Evolutionary conservation across 1,140 invertebrate species (phyloP).

Genomic region (Drosophila triauraria): DNA sequence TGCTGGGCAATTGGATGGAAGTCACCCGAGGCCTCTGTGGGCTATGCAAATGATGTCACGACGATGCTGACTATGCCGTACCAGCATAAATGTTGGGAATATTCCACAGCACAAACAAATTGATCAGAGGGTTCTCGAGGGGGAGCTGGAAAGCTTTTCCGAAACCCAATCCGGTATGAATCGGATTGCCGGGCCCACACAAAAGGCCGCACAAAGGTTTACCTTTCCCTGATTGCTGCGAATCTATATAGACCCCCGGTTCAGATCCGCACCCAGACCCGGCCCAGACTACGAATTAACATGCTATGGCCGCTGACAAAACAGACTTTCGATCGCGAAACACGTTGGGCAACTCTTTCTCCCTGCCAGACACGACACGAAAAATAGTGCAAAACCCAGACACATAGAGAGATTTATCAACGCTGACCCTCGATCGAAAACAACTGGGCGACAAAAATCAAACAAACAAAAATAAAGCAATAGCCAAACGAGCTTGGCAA

Average conservation of each 20-base stretch:
- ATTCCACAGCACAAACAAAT: constrained; percentile 74
- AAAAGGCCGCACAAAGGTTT: constrained; percentile 31
- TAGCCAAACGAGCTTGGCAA: constrained; percentile 52
- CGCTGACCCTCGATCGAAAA: constrained; percentile 53
- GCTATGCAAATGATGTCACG: constrained; percentile 72
- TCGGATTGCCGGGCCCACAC: constrained; percentile 21
- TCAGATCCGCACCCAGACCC: constrained; percentile 8
- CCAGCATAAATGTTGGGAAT: constrained; percentile 72
- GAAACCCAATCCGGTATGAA: constrained; percentile 17
- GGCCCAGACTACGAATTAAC: constrained; percentile 37
- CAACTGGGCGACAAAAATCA: constrained; percentile 12
- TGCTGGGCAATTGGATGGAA: constrained; percentile 28
- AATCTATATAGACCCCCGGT: constrained; percentile 8
- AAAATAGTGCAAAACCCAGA: constrained; percentile 39
- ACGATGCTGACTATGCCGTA: constrained; percentile 23
- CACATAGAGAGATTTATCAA: constrained; percentile 18
- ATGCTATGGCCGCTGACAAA: constrained; percentile 32
- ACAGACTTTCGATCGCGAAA: constrained; percentile 54
- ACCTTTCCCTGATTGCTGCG: constrained; percentile 35
- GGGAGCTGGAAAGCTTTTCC: no score
- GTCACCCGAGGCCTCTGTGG: constrained; percentile 7
- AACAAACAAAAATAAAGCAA: constrained; percentile 29
- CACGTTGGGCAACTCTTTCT: constrained; percentile 38
- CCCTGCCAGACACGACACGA: constrained; percentile 23
- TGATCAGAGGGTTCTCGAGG: constrained; percentile 47